These are phyloP conservation scores for Balaeniceps rex DNA, from an alignment of 2,113 vertebrate species.

Conservation along the genomic window DNA sequence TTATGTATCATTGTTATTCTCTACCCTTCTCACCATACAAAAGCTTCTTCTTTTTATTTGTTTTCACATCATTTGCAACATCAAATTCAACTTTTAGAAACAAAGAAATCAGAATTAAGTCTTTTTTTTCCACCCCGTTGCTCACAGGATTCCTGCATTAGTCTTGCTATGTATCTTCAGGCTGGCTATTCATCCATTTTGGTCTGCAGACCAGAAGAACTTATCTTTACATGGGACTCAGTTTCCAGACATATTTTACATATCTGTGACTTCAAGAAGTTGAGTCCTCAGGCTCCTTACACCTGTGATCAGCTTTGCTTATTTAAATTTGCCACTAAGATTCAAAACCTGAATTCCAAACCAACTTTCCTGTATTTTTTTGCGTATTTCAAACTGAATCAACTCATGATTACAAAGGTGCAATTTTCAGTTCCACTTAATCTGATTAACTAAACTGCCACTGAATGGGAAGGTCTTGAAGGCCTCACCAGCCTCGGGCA, in stretches of 20 bases:
- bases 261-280: not conserved
- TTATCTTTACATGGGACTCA: not conserved
- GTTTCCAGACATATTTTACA: not conserved
- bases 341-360: not conserved
- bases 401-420: not conserved
- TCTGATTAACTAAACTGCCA: not conserved
- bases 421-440: not conserved
- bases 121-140: rapidly evolving
- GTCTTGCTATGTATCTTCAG: not conserved
- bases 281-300: not conserved
- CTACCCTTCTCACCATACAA: not conserved
- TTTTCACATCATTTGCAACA: not conserved
- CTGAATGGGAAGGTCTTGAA: not conserved
- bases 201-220: not conserved
- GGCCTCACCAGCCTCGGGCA: not conserved
- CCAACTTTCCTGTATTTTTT: not conserved
- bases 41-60: not conserved
- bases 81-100: not conserved
- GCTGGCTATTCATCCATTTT: not conserved
- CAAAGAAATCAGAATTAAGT: not conserved
- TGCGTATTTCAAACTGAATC: not conserved
- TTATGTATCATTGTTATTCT: not conserved
- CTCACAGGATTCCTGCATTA: not conserved
- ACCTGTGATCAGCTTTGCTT: not conserved
- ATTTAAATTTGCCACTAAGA: not conserved